phyloP scores from a whole-genome alignment of 64 coral and sea anemone species.

The Trachythela sp. region DNA sequence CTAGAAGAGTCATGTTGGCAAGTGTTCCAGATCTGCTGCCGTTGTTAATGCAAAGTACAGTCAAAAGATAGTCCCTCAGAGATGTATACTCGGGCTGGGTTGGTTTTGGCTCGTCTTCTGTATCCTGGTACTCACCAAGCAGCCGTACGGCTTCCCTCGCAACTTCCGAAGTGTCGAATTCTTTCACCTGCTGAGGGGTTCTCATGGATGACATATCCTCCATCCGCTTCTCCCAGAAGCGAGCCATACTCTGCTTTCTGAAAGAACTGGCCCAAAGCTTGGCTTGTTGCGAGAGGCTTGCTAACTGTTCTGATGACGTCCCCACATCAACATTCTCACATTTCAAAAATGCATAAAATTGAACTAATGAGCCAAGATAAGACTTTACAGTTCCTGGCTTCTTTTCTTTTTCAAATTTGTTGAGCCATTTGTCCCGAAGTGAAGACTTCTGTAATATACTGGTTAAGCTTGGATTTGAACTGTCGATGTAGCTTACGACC shows the following conservation, averaged over 20 bases:
- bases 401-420: too few relatives aligned
- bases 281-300: not conserved
- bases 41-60: too few relatives aligned
- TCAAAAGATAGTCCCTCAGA: too few relatives aligned
- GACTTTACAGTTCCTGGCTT: too few relatives aligned
- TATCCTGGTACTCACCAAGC: constrained; percentile 30
- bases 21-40: too few relatives aligned
- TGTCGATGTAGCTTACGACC: not conserved
- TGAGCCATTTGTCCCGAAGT: not conserved
- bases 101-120: not conserved
- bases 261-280: constrained; percentile 39
- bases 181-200: too few relatives aligned
- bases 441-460: not conserved
- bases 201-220: constrained; percentile 25
- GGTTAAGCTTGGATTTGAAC: not conserved
- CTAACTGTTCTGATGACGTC: not conserved
- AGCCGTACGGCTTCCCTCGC: constrained; percentile 17
- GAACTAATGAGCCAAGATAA: constrained; percentile 42
- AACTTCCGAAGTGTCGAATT: too few relatives aligned
- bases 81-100: constrained; percentile 23
- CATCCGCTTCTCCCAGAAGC: constrained; percentile 53
- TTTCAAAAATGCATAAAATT: constrained; percentile 49
- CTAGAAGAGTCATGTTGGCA: too few relatives aligned
- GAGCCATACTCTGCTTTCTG: constrained; percentile 32
- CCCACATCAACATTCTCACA: constrained; percentile 36